Conservation (phyloP, 2,113 vertebrate species). For the Dicaeum eximium region DNA sequence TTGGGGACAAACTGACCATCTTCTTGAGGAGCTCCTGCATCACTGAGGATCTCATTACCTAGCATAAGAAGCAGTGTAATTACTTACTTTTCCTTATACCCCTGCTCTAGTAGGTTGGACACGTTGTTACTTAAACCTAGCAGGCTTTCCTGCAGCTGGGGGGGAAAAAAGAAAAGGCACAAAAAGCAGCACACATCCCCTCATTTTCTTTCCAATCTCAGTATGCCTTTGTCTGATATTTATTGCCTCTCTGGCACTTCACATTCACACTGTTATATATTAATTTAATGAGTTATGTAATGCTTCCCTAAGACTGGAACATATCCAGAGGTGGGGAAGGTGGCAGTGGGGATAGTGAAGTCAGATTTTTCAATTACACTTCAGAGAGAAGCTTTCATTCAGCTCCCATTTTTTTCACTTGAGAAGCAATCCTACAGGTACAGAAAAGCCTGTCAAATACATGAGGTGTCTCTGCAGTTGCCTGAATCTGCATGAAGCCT, state of each 20-base stretch:
- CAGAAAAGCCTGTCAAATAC: not conserved
- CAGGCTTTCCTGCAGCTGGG: not conserved
- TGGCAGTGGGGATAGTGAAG: not conserved
- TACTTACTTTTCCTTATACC: not conserved
- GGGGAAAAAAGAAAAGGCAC: not conserved
- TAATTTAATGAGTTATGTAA: not conserved
- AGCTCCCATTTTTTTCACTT: not conserved
- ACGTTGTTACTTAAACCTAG: not conserved
- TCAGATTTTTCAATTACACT: not conserved
- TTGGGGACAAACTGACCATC: not conserved
- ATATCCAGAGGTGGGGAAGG: conserved; percentile 6
- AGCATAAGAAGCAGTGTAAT: not conserved
- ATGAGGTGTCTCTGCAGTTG: not conserved
- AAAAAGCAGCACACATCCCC: not conserved
- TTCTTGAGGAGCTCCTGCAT: not conserved
- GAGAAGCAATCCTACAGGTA: not conserved
- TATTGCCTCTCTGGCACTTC: not conserved
- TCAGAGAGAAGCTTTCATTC: not conserved
- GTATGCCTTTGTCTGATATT: not conserved
- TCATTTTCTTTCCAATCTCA: not conserved
- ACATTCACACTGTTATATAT: not conserved
- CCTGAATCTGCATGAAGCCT: not conserved
- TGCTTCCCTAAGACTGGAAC: not conserved
- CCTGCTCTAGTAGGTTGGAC: not conserved
- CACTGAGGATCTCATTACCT: not conserved